Conservation (phyloP, 1,140 invertebrate genomes). For the Pygmarrhopalites habei region DNA sequence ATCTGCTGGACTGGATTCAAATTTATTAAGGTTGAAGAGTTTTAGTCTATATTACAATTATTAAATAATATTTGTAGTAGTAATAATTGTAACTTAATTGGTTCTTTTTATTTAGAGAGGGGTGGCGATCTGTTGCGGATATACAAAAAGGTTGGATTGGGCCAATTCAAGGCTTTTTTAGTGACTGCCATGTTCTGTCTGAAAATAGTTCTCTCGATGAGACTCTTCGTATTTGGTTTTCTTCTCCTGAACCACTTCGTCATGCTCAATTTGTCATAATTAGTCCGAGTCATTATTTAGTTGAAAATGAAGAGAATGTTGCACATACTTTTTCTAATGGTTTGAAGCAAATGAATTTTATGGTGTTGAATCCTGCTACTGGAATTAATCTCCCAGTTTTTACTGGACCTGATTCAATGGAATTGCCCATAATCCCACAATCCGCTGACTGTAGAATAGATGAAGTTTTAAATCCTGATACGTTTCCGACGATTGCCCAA, state of each 20-base stretch:
- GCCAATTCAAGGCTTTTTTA: conserved; percentile 44
- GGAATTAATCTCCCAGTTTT: conserved; percentile 60
- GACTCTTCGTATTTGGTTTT: conserved; percentile 64
- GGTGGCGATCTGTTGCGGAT: conserved; percentile 74
- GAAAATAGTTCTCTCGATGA: conserved; percentile 23
- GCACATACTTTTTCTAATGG: conserved; percentile 18
- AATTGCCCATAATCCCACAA: conserved; percentile 51
- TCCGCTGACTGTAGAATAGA: conserved; percentile 31
- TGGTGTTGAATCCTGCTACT: conserved; percentile 68
- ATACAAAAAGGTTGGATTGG: conserved; percentile 95
- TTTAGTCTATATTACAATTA: too few species aligned
- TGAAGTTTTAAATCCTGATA: conserved; percentile 19
- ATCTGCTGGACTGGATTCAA: conserved; percentile 38
- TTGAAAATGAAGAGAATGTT: conserved; percentile 25
- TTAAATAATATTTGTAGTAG: too few species aligned
- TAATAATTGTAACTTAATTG: too few species aligned
- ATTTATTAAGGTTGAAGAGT: too few species aligned
- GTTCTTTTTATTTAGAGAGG: too few species aligned
- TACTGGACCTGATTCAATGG: conserved; percentile 54
- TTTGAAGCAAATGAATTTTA: conserved; percentile 41
- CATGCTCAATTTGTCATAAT: conserved; percentile 52
- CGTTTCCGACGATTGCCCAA: conserved; percentile 11
- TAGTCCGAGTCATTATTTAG: conserved; percentile 43
- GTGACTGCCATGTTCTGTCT: conserved; percentile 21
- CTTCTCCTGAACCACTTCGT: conserved; percentile 64